Evolutionary conservation across 2,888 invertebrate genomes (phyloP), one percentile per base, ranked within the genome.

Genomic region (Apamea sordens): DNA sequence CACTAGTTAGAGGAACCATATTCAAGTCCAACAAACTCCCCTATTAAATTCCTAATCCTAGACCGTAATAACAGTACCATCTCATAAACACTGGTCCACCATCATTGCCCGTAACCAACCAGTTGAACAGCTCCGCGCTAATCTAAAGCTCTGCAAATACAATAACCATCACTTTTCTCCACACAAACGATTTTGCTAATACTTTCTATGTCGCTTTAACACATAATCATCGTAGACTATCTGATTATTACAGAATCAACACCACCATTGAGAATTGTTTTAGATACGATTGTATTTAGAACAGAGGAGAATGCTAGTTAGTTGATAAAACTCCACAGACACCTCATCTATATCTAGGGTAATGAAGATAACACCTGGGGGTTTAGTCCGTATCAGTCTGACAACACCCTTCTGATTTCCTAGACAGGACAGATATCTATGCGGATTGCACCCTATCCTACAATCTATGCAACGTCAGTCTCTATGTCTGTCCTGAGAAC

Each of bases 111-210:
- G 32, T 28, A 24, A 63, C 18, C 44, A n/a, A 69, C 75, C 64
- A 75, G 75, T 75, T 32, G 11, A 32, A 65, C 72, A 53, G 36
- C 84, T 41, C 64, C 8, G 21, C 0, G 21, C 64, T 76, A 76
- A 73, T 53, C 67, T 69, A 65, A 73, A 65, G 28, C 68, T 50
- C 68, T 53, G 61, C 75, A 59, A 47, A 65, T 56, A n/a, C 65
- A 79, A 83, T 83, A 75, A 79, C 64, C 61, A 70, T 76, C 32
- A 61, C 69, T 53, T 59, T n/a, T 28, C 53, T 44, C 15, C 50
- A 64, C 41, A 69, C 59, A 69, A 83, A 75, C 72, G 44, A 73
- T 36, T 72, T 64, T 50, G 36, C 53, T 75, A 47, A 36, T 18
- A 47, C 36, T 53, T 7, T 6, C n/a, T 13, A 21, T 21, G 63